A percentile compares a stretch with the other conserved stretches of the same genome.
phyloP scores from a whole-genome alignment of 1,140 invertebrate genomes.

The Epicauta chinensis region DNA sequence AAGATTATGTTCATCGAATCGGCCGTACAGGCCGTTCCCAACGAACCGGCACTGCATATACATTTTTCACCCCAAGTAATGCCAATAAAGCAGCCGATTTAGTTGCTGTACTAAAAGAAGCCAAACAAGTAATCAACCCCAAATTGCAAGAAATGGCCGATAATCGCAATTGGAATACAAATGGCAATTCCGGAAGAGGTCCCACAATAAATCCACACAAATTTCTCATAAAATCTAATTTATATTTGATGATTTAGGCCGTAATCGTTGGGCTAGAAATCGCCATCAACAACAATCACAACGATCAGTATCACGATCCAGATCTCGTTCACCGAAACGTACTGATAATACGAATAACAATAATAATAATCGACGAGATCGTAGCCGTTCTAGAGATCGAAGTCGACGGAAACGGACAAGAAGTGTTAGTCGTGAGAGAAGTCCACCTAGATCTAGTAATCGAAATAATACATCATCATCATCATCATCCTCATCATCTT shows the following conservation, averaged over 20 bases:
- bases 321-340: constrained; percentile 26
- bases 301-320: constrained; percentile 29
- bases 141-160: constrained; percentile 60
- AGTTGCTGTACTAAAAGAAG: constrained; percentile 87
- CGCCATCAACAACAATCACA: constrained; percentile 24
- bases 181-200: constrained; percentile 28
- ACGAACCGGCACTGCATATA: constrained; percentile 96
- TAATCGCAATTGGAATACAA: constrained; percentile 33
- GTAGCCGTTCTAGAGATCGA: constrained; percentile 27
- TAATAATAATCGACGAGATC: constrained; percentile 23
- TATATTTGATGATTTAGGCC: constrained; percentile 24
- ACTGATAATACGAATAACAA: too few species aligned
- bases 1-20: constrained; percentile 99
- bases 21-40: constrained; percentile 93
- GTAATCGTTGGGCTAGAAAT: constrained; percentile 32
- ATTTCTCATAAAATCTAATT: background rate
- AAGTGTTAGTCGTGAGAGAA: constrained; percentile 7
- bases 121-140: constrained; percentile 85
- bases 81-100: constrained; percentile 88
- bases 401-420: constrained; percentile 19
- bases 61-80: constrained; percentile 94
- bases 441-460: constrained; percentile 5
- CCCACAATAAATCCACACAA: background rate
- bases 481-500: background rate
- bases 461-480: too few species aligned